Evolutionary conservation across 2,888 invertebrate species (phyloP).

Genomic region (Drosophila ustulata): DNA sequence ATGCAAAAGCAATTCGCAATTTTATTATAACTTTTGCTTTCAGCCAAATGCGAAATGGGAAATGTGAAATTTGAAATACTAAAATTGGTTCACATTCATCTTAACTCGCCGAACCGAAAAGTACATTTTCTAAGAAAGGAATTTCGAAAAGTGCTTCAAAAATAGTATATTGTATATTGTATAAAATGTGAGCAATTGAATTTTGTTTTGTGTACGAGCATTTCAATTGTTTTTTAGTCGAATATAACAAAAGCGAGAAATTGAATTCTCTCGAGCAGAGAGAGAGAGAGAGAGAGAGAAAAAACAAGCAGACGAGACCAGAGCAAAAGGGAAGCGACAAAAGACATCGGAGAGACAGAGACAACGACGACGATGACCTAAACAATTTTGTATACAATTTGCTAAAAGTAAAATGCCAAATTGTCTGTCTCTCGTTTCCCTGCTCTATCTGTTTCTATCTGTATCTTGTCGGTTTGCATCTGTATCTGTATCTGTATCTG

Average conservation of each 20-base stretch:
- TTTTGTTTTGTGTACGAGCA: slow-evolving; percentile 6
- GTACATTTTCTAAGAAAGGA: background rate
- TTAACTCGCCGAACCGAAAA: background rate
- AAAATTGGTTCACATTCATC: slow-evolving; percentile 8
- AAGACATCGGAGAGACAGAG: slow-evolving; percentile 13
- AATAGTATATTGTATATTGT: background rate
- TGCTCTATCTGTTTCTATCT: background rate
- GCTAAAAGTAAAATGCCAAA: slow-evolving; percentile 76
- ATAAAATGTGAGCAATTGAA: slow-evolving; percentile 3
- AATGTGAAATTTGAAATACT: background rate
- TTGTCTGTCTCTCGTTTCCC: slow-evolving; percentile 34
- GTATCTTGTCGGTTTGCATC: too few species aligned
- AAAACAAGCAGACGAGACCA: slow-evolving; percentile 37
- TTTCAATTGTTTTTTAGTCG: slow-evolving; percentile 26
- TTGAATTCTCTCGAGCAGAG: slow-evolving; percentile 22
- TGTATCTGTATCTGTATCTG: slow-evolving; percentile 11
- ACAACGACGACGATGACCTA: slow-evolving; percentile 63
- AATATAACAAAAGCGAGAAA: slow-evolving; percentile 13
- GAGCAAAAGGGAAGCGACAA: slow-evolving; percentile 25
- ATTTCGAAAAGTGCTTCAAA: slow-evolving; percentile 17
- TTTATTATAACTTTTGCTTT: slow-evolving; percentile 47
- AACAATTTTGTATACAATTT: slow-evolving; percentile 69
- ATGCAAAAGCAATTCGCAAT: slow-evolving; percentile 29
- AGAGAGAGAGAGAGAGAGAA: slow-evolving; percentile 28
- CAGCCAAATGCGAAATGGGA: slow-evolving; percentile 9